Evolutionary conservation across 2,113 vertebrate genomes (phyloP).

Genomic region (Zapus hudsonius): DNA sequence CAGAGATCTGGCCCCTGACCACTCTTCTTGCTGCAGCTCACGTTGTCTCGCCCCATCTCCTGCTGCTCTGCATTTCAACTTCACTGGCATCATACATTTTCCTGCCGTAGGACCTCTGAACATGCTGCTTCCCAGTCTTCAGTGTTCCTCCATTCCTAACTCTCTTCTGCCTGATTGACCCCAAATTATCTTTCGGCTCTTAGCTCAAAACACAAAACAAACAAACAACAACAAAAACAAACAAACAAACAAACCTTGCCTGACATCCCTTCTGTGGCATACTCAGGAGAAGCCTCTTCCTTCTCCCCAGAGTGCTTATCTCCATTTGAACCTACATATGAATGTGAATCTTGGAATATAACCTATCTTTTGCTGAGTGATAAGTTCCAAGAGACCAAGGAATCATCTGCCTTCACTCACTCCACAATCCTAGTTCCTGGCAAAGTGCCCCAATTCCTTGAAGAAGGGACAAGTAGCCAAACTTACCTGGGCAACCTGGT

Average conservation of each 20-base stretch:
- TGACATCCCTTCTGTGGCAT: neutral
- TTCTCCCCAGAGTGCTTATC: neutral
- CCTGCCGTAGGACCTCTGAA: conserved; percentile 5
- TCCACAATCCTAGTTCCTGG: neutral
- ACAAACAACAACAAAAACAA: no score
- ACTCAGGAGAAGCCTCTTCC: neutral
- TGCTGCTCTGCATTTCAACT: neutral
- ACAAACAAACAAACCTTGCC: neutral
- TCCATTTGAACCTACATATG: neutral
- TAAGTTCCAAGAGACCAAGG: neutral
- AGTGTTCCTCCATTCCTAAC: neutral
- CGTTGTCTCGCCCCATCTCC: neutral
- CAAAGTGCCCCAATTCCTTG: neutral
- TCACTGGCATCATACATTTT: neutral
- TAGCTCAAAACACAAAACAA: conserved; percentile 14
- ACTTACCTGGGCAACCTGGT: conserved; percentile 83
- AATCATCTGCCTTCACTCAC: neutral
- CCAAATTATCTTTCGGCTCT: conserved; percentile 15
- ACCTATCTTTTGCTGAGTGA: neutral
- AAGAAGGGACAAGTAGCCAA: neutral
- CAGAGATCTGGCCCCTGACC: neutral
- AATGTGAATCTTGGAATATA: neutral
- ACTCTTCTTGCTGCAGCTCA: neutral
- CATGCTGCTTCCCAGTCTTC: neutral
- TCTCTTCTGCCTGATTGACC: neutral